phyloP scores from a whole-genome alignment of 35 echinoderm and acorn worm genomes.

The Patiria miniata region DNA sequence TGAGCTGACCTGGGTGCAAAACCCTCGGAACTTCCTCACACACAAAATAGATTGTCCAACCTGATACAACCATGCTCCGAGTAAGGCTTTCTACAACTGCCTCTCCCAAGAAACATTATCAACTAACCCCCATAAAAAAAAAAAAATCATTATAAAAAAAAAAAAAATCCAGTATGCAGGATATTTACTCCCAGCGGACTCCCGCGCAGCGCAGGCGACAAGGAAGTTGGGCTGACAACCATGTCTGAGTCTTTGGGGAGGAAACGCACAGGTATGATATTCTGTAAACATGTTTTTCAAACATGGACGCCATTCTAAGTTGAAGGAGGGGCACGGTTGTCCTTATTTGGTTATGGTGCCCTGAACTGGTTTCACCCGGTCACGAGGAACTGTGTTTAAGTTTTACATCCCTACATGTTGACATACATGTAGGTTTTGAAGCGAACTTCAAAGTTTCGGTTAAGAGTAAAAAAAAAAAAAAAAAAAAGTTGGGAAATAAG shows the following conservation, averaged over 20 bases:
- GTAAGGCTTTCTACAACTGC: background rate
- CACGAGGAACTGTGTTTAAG: too few species aligned
- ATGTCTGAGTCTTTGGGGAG: background rate
- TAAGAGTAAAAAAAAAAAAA: too few species aligned
- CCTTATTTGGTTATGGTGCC: background rate
- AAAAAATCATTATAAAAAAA: too few species aligned
- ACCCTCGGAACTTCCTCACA: background rate
- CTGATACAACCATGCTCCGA: background rate
- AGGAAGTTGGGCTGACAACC: background rate
- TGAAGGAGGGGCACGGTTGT: background rate
- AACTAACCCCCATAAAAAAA: too few species aligned
- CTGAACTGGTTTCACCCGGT: too few species aligned
- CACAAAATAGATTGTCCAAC: background rate
- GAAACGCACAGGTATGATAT: background rate
- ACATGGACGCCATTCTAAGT: background rate
- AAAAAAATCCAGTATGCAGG: background rate
- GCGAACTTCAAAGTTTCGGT: too few species aligned
- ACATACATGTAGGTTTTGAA: too few species aligned
- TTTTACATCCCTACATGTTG: too few species aligned
- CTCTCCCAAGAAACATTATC: background rate
- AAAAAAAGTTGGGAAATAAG: too few species aligned
- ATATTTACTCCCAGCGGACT: background rate
- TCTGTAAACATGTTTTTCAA: conserved; percentile 24
- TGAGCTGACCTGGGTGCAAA: background rate
- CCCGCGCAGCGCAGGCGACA: background rate